Base-by-base conservation (phyloP, 2,888 invertebrate species). In the Eubasilissa splendida region DNA sequence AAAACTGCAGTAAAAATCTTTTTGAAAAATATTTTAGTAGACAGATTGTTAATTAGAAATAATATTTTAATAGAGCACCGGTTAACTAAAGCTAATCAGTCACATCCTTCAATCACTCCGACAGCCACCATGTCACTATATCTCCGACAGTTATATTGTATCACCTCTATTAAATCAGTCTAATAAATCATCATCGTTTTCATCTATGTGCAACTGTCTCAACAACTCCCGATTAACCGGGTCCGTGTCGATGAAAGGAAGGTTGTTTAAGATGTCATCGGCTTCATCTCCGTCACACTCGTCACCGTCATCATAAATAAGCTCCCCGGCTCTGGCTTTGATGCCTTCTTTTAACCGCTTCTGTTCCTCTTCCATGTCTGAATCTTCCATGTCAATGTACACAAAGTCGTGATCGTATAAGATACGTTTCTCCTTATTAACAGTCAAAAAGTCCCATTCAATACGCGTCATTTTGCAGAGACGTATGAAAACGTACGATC, bases 401-500 rank as follows among this genome's bases (percentile, higher is more conserved):
- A 80, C 42, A 14, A 71, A 71, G 12, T 81, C 81, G 12, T 54
- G 76, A 73, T 84, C 81, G 70, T 79, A 79, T 31, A 66, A 71
- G 3, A 90, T 88, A 88, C 89, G 90, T 79, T 88, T 89, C 33
- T 85, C 86, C 0, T 86, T 81, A 31, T 87, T 86, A 12, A 33
- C 76, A 3, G 87, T 86, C 42, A 91, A 84, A 0, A 86, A 86
- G 8, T 87, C 71, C 91, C 91, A 91, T 54, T 86, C 88, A 4
- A 84, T 88, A 0, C 85, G 82, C 59, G 88, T 83, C 8, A 88
- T 63, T 85, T 90, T 89, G 2, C 22, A 73, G 8, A 90, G 76
- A 50, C 85, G 87, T 0, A 90, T 86, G 31, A 86, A 84, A n/a
- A 91, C 87, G 59, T 89, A 89, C 5, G 87, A 87, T 0, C 89